Evolutionary conservation across 2,888 invertebrate species (phyloP), one percentile per base, ranked within the genome.

Genomic region (Cataglyphis livida): DNA sequence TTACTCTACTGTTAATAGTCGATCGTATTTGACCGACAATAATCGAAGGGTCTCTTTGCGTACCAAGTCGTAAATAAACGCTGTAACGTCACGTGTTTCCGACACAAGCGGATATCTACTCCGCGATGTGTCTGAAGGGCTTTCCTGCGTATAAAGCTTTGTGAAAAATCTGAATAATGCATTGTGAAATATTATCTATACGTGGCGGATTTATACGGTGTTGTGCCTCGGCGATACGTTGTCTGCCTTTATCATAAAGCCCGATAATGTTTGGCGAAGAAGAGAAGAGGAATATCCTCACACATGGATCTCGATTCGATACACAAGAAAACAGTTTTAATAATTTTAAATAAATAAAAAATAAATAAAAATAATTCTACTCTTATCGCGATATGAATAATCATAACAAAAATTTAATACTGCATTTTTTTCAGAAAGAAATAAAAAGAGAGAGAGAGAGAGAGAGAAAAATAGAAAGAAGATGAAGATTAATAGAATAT

Each of bases 101-200:
- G 57, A 41, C 78, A 59, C 57, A 35, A 79, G 59, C 35, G 32
- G 21, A 35, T 35, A 71, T 44, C 73, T 28, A 71, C 73, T 78
- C 32, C n/a, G 59, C 78, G 21, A 78, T 21, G 73, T 79, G 73
- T 79, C 59, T 73, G 57, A 59, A 71, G 59, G 35, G 78, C 12
- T 71, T 79, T 25, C 44, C 73, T 32, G 25, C 73, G 44, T 38
- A 59, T 78, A 78, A 59, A 78, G 78, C 78, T 73, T 73, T 73
- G 78, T 71, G 73, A 57, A 79, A 79, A 79, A 71, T 79, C 73
- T 79, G 78, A 79, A 79, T 79, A 79, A 79, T 79, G 78, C 78
- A 79, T 79, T 73, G 59, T 79, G 73, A 79, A 79, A 79, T 71
- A 79, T 79, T 79, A 79, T 79, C 78, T 79, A 79, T 73, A 71